Base-by-base conservation (phyloP, 2,888 invertebrate genomes). In the Trichogramma evanescens region DNA sequence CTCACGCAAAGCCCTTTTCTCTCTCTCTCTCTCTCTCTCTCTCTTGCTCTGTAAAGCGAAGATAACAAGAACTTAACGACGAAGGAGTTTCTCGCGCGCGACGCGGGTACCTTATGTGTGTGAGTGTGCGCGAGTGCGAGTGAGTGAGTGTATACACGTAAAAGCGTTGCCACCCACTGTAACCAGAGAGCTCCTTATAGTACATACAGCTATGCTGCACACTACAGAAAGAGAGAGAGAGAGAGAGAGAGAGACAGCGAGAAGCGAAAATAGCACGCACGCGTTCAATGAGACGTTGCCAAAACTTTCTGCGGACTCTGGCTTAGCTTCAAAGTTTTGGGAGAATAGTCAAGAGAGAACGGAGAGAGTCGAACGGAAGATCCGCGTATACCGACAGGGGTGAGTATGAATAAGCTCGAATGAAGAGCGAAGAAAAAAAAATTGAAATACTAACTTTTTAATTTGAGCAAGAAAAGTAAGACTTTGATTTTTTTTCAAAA, bases 51-150 rank as follows among this genome's bases (percentile, higher is more conserved):
- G 64, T 61, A 67, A 66, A 66, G 50, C 64, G 63, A 63, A 61
- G 68, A 68, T 68, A 68, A 68, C 64, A 62, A 65, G 65, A 65
- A 66, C 66, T 68, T 66, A 68, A 66, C 65, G 65, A 58, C 55
- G 55, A 58, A 65, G 63, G 65, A 63, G 65, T 60, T 65, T 63
- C 63, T 26, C 26, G 26, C 26, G 61, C 56, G 62, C 49, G 56
- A 54, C 62, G 39, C 62, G 60, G 10, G 4, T 10, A 48, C 48
- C 10, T 48, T 48, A 6, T 10, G 10, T 48, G 48, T 45, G 44
- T 44, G 26, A 26, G 26, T 26, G 26, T 26, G 26, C 26, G 3
- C 26, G 26, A 26, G 26, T 26, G 26, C 26, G 26, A 26, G 26
- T 26, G 26, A 26, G 26, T 26, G 26, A 26, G 26, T 26, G 26